These are phyloP conservation scores for Oligia strigilis DNA, from an alignment of 2,888 invertebrate species.

Conservation along the genomic window DNA sequence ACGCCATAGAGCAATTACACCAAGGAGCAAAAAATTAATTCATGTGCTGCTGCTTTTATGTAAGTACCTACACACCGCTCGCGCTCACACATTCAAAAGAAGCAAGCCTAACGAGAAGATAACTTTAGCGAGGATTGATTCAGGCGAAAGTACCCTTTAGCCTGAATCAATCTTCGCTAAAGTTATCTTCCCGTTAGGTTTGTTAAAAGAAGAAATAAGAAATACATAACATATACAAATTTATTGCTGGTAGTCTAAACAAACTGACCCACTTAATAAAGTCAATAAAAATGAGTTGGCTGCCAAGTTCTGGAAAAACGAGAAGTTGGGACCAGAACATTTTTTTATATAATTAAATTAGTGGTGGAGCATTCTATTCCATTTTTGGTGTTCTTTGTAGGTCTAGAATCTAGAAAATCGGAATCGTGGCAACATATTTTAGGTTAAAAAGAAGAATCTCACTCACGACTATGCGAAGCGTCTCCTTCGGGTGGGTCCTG, in stretches of 20 bases:
- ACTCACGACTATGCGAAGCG: constrained; percentile 92
- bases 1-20: not conserved
- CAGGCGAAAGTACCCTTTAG: not conserved
- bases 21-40: not conserved
- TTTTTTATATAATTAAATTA: not conserved
- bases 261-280: not conserved
- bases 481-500: constrained; percentile 90
- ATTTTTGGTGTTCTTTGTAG: not conserved
- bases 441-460: not conserved
- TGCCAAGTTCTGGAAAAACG: not conserved
- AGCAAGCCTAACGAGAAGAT: not conserved
- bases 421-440: not conserved
- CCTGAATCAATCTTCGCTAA: too few relatives aligned
- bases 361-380: not conserved
- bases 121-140: not conserved
- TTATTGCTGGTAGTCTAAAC: not conserved
- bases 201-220: not conserved
- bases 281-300: not conserved
- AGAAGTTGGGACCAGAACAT: too few relatives aligned
- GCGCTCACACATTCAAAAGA: not conserved
- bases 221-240: not conserved
- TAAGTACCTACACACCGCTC: too few relatives aligned
- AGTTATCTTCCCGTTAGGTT: not conserved
- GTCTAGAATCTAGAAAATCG: not conserved
- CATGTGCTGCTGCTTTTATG: not conserved